A percentile compares a stretch with the other conserved stretches of the same genome.
These are phyloP conservation scores for Bombus confusus DNA, from an alignment of 1,140 invertebrate genomes.

Conservation along the genomic window DNA sequence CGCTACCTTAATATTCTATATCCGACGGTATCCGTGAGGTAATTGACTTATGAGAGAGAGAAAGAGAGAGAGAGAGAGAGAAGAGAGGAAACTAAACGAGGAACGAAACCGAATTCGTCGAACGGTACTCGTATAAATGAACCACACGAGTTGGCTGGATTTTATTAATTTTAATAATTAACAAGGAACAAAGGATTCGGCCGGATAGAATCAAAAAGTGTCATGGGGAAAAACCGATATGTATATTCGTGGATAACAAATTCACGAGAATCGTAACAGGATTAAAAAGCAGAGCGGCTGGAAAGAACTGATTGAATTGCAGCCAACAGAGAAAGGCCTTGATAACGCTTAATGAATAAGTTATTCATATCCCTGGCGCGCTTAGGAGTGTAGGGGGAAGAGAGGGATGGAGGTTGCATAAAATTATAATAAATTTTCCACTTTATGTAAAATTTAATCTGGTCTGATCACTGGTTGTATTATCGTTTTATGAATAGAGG, in stretches of 20 bases:
- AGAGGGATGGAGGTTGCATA: constrained; percentile 6
- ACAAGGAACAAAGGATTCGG: neutral
- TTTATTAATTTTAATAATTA: constrained; percentile 6
- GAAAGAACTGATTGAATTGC: constrained; percentile 36
- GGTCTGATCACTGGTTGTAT: constrained; percentile 43
- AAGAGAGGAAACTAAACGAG: neutral
- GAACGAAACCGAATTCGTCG: neutral
- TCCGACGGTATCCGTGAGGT: constrained; percentile 58
- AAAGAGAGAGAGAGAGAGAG: neutral
- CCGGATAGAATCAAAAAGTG: neutral
- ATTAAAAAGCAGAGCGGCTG: constrained; percentile 23
- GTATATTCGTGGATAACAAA: neutral
- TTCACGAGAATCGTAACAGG: constrained; percentile 24
- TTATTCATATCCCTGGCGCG: constrained; percentile 41
- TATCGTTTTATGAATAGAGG: constrained; percentile 51
- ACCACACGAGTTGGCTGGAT: neutral
- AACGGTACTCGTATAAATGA: neutral
- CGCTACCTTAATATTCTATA: constrained; percentile 69
- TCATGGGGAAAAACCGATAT: neutral
- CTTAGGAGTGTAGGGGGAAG: too few relatives aligned
- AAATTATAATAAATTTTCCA: constrained; percentile 54
- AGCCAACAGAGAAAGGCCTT: constrained; percentile 22
- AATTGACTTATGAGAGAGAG: constrained; percentile 58
- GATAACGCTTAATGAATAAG: constrained; percentile 54
- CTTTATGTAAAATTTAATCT: constrained; percentile 55